Base-by-base conservation (phyloP, 2,113 vertebrate genomes). In the Planiliza haematocheilus region DNA sequence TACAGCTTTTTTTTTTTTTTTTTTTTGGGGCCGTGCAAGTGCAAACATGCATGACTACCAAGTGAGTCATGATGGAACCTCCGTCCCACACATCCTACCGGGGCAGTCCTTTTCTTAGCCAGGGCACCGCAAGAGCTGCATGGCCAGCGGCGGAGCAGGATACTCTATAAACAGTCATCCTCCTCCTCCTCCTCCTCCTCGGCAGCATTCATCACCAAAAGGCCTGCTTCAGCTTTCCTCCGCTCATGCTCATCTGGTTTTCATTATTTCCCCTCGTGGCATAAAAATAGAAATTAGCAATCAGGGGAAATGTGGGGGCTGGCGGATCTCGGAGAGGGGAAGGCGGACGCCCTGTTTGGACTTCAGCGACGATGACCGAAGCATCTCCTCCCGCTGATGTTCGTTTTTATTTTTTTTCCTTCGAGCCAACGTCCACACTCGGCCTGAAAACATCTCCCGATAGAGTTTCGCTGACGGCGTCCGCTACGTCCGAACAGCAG, bases 31-130 rank as follows among this genome's bases (percentile, higher is more conserved):
- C 67, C 55, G 39, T 71, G 68, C 78, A 70, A 81, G 85, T 69
- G 70, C 79, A 86, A 87, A 87, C 69, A 84, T 50, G 62, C 88
- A 85, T 87, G 88, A 92, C 79, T 90, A 84, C 82, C 78, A 68
- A 71, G 70, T 92, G 91, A 93, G 89, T 92, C 90, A 93, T 2
- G 78, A 82, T 83, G 92, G 92, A 91, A 92, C 86, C 88, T 91
- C 89, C 86, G 76, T 30, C 83, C 81, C 81, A 89, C 86, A 84
- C 83, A 71, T 89, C 86, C 85, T 79, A 76, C 74, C 37, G 79
- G 89, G 89, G 85, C 88, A 87, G 88, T 84, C 86, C 88, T 82
- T 74, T 73, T 74, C 79, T 75, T 37, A 78, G 77, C 83, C 69
- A 49, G 79, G 81, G 83, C 80, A 80, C 43, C 5, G 63, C 86